Percentiles rank a stretch among this genome's conserved stretches.
Conservation (phyloP, 1,140 invertebrate species). For the Lepidurus couesii region DNA sequence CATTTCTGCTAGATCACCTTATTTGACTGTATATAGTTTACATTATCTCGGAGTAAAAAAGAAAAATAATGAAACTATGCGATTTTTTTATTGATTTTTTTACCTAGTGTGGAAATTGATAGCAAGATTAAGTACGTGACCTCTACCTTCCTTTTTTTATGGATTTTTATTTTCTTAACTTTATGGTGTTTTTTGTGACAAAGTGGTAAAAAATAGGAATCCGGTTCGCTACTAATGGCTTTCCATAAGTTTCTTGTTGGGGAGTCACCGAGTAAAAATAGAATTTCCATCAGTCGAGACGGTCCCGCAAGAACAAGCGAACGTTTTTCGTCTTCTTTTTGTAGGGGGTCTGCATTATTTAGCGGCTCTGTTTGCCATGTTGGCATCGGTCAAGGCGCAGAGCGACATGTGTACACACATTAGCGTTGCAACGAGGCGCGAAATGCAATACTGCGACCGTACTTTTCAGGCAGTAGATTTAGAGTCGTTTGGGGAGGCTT, state of each 20-base stretch:
- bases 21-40: neutral
- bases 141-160: neutral
- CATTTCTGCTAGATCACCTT: neutral
- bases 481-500: neutral
- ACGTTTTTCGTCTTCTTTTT: neutral
- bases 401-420: constrained; percentile 14
- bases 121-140: constrained; percentile 5
- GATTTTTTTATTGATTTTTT: neutral
- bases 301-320: neutral
- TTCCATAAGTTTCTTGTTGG: neutral
- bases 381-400: neutral
- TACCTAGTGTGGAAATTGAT: neutral
- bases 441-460: neutral
- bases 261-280: neutral
- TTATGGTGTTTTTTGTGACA: neutral
- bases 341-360: neutral
- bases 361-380: constrained; percentile 8
- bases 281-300: too few species aligned
- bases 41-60: neutral
- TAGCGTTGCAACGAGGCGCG: constrained; percentile 13
- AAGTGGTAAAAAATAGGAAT: neutral
- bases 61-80: neutral
- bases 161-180: neutral
- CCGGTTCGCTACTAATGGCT: neutral
- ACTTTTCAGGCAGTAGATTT: neutral